These are phyloP conservation scores for Rhinogobio ventralis DNA, from an alignment of 2,797 vertebrate species.

Conservation along the genomic window DNA sequence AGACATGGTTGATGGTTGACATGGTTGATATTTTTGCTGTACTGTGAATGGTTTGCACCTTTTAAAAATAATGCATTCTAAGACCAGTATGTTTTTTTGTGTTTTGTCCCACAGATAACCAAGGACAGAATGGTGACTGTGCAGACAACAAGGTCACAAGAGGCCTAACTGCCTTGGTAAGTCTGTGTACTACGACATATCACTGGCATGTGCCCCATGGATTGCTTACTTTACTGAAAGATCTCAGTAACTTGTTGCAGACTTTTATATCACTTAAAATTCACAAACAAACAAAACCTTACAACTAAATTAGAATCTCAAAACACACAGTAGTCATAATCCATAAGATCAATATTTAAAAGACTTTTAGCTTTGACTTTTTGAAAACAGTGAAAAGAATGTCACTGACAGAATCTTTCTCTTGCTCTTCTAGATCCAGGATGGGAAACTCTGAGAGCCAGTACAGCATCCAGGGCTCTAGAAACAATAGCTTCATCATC, in stretches of 20 bases:
- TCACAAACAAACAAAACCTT: neutral
- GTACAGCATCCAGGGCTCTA: conserved; percentile 88
- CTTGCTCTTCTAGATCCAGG: conserved; percentile 70
- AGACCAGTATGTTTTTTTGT: neutral
- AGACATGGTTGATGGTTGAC: too few relatives aligned
- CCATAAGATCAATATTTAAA: neutral
- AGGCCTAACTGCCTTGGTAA: conserved; percentile 1
- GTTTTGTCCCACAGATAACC: conserved; percentile 72
- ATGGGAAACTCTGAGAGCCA: conserved; percentile 97
- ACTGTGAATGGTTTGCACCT: neutral
- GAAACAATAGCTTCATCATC: conserved; percentile 75
- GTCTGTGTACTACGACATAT: neutral
- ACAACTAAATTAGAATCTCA: neutral
- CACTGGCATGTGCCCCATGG: neutral
- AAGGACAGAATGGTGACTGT: conserved; percentile 59
- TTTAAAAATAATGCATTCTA: conserved; percentile 9
- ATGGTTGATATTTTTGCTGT: conserved; percentile 1
- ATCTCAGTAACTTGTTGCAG: neutral
- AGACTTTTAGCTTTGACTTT: neutral
- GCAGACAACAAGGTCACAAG: conserved; percentile 51
- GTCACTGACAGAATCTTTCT: conserved; percentile 26
- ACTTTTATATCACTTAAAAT: neutral
- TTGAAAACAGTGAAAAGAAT: neutral
- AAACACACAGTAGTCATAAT: neutral
- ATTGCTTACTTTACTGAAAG: neutral